phyloP scores from a whole-genome alignment of 2,797 vertebrate genomes.

The Serranus cabrilla region DNA sequence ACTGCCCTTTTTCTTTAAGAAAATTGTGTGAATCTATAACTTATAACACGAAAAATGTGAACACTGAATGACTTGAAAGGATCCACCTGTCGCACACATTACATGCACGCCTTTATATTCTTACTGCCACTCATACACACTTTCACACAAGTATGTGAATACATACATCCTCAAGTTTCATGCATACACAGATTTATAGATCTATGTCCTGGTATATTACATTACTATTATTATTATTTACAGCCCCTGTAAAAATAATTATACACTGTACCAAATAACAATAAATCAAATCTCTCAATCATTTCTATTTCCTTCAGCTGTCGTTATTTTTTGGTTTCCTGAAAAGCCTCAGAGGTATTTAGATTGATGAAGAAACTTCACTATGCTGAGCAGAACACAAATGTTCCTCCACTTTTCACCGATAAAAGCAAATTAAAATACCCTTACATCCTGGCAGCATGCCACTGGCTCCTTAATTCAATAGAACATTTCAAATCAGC shows the following conservation, averaged over 20 bases:
- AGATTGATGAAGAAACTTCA: constrained; percentile 5
- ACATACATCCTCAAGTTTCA: neutral
- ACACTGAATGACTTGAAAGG: neutral
- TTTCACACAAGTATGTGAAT: neutral
- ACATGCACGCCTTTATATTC: too few species aligned
- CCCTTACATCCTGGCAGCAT: constrained; percentile 31
- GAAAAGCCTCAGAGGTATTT: neutral
- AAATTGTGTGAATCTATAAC: too few species aligned
- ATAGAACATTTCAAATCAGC: constrained; percentile 56
- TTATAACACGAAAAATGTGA: neutral
- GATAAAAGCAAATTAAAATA: constrained; percentile 53
- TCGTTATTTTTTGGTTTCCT: neutral
- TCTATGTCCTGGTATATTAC: neutral
- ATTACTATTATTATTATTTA: neutral
- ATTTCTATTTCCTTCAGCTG: neutral
- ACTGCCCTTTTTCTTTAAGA: too few species aligned
- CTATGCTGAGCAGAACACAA: constrained; percentile 33
- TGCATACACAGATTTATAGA: neutral
- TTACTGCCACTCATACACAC: neutral
- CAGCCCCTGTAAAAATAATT: neutral
- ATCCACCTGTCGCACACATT: neutral
- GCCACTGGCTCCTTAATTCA: constrained; percentile 48
- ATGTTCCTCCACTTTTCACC: constrained; percentile 24
- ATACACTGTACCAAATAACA: neutral
- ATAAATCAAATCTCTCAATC: neutral